Evolutionary conservation across 2,888 invertebrate genomes (phyloP).

Genomic region (Entomobrya multifasciata): DNA sequence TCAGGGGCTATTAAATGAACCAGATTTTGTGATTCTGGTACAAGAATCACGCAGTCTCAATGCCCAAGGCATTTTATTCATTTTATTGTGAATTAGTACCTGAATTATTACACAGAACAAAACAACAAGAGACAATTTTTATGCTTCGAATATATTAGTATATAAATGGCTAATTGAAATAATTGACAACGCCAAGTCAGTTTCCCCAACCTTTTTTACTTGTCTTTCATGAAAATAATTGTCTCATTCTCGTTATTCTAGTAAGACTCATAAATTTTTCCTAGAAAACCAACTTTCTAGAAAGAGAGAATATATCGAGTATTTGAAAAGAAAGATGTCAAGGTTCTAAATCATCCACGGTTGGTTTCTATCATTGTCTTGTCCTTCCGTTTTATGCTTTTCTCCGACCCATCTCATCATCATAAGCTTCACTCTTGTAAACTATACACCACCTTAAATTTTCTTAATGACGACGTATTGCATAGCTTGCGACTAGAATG

Average conservation of each 20-base stretch:
- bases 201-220: background rate
- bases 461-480: background rate
- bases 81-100: too few species aligned
- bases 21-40: background rate
- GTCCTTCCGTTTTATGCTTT: background rate
- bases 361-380: slow-evolving; percentile 9
- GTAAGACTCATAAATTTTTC: background rate
- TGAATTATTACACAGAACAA: too few species aligned
- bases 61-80: background rate
- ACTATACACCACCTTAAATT: too few species aligned
- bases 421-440: background rate
- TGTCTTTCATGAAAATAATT: background rate
- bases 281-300: background rate
- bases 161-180: background rate
- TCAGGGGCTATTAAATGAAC: background rate
- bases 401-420: too few species aligned
- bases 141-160: background rate
- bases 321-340: slow-evolving; percentile 18
- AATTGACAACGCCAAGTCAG: slow-evolving; percentile 8
- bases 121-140: background rate
- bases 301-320: background rate
- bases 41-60: background rate
- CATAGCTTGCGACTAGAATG: background rate
- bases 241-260: background rate
- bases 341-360: slow-evolving; percentile 39